Evolutionary conservation across 2,888 invertebrate species (phyloP), one percentile per base, ranked within the genome.

Genomic region (Nephrocerus scutellatus): DNA sequence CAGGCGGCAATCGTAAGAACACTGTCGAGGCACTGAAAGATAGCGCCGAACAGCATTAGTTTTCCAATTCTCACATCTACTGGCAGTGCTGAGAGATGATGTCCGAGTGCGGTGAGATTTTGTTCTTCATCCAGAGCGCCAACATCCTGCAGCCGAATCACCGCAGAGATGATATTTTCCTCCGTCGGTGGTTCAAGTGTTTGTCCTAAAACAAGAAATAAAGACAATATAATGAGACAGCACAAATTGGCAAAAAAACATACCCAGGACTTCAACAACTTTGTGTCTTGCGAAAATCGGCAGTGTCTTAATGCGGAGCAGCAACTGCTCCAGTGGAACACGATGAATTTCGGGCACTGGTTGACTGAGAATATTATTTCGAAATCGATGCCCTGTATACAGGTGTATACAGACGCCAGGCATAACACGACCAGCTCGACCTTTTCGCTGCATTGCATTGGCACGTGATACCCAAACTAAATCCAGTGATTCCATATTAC

Each of bases 61-160:
- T 95, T 91, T n/a, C 91, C 92, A 52, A 92, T 84, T 51, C 88
- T 74, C 4, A 86, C 86, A 59, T 95, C 93, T 0, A 96, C 85
- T 0, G 95, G 95, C 39, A 96, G 65, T 0, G 86, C 82, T 0
- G 91, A 84, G 35, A 95, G 71, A 65, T 93, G 90, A 48, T 83
- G 81, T 0, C 93, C 93, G 6, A 93, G 67, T 1, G 91, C 82
- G 0, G 92, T 93, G 37, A 93, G 71, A 44, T 78, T 75, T 49
- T 77, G 79, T 0, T 73, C 71, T 1, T 73, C 71, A 70, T 91
- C 88, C 36, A 93, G 65, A 0, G 92, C 91, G 5, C 86, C 87
- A 0, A 85, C 79, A 59, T 84, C 78, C 59, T 83, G 79, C 1
- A 89, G 64, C 2, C 87, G 75, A 3, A 71, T 70, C 6, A 86